A percentile compares a stretch with the other conserved stretches of the same genome.
Evolutionary conservation across 2,888 invertebrate genomes (phyloP).

Genomic region (Congeria kusceri): DNA sequence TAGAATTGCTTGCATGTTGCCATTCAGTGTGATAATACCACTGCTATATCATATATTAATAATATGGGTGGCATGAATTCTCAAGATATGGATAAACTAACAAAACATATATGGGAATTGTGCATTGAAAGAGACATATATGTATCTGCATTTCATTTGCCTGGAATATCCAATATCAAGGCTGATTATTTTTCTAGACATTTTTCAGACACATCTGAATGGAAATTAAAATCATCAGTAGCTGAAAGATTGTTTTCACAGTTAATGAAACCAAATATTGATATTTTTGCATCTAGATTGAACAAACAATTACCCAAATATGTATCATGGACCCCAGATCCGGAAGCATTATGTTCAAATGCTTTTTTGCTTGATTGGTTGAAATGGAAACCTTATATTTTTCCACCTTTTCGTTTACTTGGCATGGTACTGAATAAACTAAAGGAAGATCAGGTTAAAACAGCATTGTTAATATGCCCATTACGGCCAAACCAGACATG

Average conservation of each 20-base stretch:
- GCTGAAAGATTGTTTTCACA: slow-evolving; percentile 29
- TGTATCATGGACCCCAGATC: slow-evolving; percentile 48
- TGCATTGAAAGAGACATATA: slow-evolving; percentile 24
- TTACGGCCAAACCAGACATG: slow-evolving; percentile 48
- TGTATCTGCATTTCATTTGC: slow-evolving; percentile 33
- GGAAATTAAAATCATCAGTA: slow-evolving; percentile 37
- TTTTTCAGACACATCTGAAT: slow-evolving; percentile 34
- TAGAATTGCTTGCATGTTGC: slow-evolving; percentile 41
- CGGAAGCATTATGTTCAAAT: slow-evolving; percentile 29
- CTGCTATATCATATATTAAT: slow-evolving; percentile 48
- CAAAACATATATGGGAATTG: slow-evolving; percentile 35
- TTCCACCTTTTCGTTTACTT: slow-evolving; percentile 40
- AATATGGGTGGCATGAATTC: slow-evolving; percentile 28
- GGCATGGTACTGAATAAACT: slow-evolving; percentile 37
- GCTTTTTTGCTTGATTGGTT: slow-evolving; percentile 48
- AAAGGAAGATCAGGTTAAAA: slow-evolving; percentile 25
- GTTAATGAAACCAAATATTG: slow-evolving; percentile 14
- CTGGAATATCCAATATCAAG: slow-evolving; percentile 7
- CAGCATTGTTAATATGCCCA: slow-evolving; percentile 40
- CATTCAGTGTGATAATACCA: slow-evolving; percentile 39
- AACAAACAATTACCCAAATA: slow-evolving; percentile 37
- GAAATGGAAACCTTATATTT: slow-evolving; percentile 46
- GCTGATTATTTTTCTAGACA: no score
- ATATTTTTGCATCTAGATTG: slow-evolving; percentile 43
- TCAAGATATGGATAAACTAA: slow-evolving; percentile 6